Evolutionary conservation across 2,888 invertebrate species (phyloP).

Genomic region (Tholera decimalis): DNA sequence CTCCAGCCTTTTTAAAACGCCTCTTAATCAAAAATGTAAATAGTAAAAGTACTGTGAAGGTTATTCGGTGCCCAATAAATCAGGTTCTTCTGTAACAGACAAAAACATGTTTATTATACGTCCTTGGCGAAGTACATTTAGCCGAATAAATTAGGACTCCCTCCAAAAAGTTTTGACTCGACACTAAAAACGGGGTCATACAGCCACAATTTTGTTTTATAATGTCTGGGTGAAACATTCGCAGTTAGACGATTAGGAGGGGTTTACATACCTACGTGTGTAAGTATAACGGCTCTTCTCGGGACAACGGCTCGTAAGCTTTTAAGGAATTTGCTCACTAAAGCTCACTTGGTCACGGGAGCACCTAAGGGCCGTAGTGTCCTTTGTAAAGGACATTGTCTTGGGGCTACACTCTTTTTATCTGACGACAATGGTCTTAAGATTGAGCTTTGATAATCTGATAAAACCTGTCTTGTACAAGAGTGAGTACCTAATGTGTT

Average conservation of each 20-base stretch:
- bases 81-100: constrained; percentile 19
- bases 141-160: constrained; percentile 21
- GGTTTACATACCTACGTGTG: too few species aligned
- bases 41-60: constrained; percentile 7
- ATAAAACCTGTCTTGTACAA: constrained; percentile 3
- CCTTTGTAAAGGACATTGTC: constrained; percentile 40
- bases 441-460: constrained; percentile 22
- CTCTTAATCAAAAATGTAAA: constrained; percentile 21
- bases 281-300: constrained; percentile 6
- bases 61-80: constrained; percentile 23
- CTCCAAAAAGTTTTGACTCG: constrained; percentile 28
- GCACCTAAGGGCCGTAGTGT: constrained; percentile 5
- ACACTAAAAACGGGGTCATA: constrained; percentile 7
- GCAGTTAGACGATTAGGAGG: not conserved
- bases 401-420: constrained; percentile 48
- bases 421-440: constrained; percentile 22
- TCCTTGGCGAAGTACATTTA: constrained; percentile 13
- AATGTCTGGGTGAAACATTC: not conserved
- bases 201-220: not conserved
- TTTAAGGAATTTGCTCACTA: constrained; percentile 40
- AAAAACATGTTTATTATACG: constrained; percentile 39
- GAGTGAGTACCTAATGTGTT: not conserved
- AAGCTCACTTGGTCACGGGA: constrained; percentile 31
- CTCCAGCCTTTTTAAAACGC: not conserved
- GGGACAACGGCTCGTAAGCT: constrained; percentile 19